Evolutionary conservation across 2,113 vertebrate genomes (phyloP).

Genomic region (Romanogobio albipinnatus): DNA sequence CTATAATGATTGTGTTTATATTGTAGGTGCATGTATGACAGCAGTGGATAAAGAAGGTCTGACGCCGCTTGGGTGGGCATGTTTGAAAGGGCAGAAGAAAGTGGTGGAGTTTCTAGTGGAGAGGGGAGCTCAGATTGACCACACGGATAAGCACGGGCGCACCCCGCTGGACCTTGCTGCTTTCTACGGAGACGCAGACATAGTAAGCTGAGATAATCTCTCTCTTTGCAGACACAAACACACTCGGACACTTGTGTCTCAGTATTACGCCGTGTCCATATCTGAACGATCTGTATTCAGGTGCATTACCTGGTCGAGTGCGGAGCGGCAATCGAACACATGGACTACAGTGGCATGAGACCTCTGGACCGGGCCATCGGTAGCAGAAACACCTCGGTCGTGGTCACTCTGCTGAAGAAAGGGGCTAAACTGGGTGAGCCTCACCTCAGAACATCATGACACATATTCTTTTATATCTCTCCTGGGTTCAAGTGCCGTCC

Average conservation of each 20-base stretch:
- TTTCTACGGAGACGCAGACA: slow-evolving; percentile 92
- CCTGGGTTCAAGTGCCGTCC: slow-evolving; percentile 2
- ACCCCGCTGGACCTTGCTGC: slow-evolving; percentile 93
- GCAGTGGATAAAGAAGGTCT: slow-evolving; percentile 91
- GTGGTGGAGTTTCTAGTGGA: slow-evolving; percentile 87
- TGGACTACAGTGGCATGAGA: slow-evolving; percentile 87
- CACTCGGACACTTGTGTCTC: neutral
- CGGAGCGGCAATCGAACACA: slow-evolving; percentile 88
- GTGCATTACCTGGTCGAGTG: slow-evolving; percentile 93
- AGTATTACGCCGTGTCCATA: slow-evolving; percentile 1
- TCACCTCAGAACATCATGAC: slow-evolving; percentile 22
- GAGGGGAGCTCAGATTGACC: slow-evolving; percentile 87
- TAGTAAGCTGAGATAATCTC: slow-evolving; percentile 76
- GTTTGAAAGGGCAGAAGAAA: slow-evolving; percentile 88
- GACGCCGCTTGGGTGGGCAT: slow-evolving; percentile 91
- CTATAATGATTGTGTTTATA: slow-evolving; percentile 1
- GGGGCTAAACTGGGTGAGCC: slow-evolving; percentile 88
- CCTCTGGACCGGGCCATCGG: slow-evolving; percentile 86
- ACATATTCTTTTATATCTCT: slow-evolving; percentile 31
- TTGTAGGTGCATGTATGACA: slow-evolving; percentile 82
- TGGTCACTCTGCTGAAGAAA: slow-evolving; percentile 89
- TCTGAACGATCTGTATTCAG: slow-evolving; percentile 66
- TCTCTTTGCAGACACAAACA: neutral
- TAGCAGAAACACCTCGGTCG: slow-evolving; percentile 89
- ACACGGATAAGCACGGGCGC: slow-evolving; percentile 90